Base-by-base conservation (phyloP, 2,113 vertebrate species). In the Bolborhynchus lineola region DNA sequence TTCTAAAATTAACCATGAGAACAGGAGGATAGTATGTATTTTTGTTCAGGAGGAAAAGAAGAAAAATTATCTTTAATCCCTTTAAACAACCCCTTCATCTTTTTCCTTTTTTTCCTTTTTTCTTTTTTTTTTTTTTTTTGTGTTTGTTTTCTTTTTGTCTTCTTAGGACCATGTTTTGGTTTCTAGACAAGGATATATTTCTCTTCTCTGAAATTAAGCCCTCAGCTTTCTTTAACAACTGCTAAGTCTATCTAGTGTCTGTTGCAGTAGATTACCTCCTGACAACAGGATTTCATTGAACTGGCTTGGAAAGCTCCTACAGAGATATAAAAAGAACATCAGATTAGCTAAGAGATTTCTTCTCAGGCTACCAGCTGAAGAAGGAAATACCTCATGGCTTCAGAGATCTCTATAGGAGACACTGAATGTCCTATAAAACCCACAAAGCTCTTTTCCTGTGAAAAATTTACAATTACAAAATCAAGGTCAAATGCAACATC, bases 201-300 rank as follows among this genome's bases (percentile, higher is more conserved):
- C 9, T 78, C 75, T 59, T 67, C 6, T 29, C 39, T 75, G 37
- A 59, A 87, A 87, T 92, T 65, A 87, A 86, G 69, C 29, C 35
- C 20, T 91, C 46, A 75, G 8, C 9, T 91, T 86, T 11, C 42
- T 46, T 84, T 25, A 63, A 59, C 17, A 67, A 12, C 18, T 81
- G 6, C 31, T 82, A 77, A 52, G 20, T 53, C 26, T 42, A 52
- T 49, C 67, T 47, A 63, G 31, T 65, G 46, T 77, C 68, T 25
- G 31, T 62, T 91, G 72, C 53, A 74, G 80, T 47, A 86, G 80
- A 74, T 93, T 76, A 91, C 26, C 50, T 86, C 18, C 49, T 91
- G 86, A 92, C 64, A 81, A 77, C 14, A 86, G 50, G 83, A 83
- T 95, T 88, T 89, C 86, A 28, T 53, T 86, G 64, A 92, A 37